phyloP scores from a whole-genome alignment of 2,797 vertebrate species.

The Mormyrus hasselquistii region DNA sequence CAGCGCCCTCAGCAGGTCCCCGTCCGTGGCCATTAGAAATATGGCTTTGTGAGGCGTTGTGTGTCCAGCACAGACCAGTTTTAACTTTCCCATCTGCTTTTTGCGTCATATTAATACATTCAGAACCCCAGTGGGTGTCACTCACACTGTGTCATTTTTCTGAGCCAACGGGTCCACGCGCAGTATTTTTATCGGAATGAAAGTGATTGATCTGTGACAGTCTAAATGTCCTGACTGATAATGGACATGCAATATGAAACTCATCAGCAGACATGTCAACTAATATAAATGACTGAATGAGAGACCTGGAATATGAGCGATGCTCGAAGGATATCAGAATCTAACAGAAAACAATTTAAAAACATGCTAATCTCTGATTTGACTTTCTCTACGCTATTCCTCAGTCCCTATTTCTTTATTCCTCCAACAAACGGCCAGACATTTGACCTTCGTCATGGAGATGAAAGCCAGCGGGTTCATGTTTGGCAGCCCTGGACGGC shows the following conservation, averaged over 20 bases:
- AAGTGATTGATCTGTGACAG: not conserved
- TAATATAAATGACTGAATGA: not conserved
- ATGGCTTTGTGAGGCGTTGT: not conserved
- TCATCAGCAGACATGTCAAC: not conserved
- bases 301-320: not conserved
- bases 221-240: constrained; percentile 2
- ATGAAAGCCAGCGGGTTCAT: not conserved
- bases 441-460: not conserved
- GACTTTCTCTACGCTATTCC: not conserved
- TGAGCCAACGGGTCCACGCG: not conserved
- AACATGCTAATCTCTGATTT: not conserved
- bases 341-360: not conserved
- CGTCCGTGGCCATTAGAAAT: not conserved
- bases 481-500: not conserved
- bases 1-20: not conserved
- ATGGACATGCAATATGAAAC: not conserved
- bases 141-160: not conserved
- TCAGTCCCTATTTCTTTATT: not conserved
- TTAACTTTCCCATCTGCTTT: not conserved
- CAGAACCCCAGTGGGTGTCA: not conserved
- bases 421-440: not conserved
- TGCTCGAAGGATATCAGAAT: not conserved
- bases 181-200: not conserved
- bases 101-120: not conserved
- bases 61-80: not conserved